These are phyloP conservation scores for Ophiothrix spiculata DNA, from an alignment of 35 echinoderm and acorn worm genomes.

Conservation along the genomic window DNA sequence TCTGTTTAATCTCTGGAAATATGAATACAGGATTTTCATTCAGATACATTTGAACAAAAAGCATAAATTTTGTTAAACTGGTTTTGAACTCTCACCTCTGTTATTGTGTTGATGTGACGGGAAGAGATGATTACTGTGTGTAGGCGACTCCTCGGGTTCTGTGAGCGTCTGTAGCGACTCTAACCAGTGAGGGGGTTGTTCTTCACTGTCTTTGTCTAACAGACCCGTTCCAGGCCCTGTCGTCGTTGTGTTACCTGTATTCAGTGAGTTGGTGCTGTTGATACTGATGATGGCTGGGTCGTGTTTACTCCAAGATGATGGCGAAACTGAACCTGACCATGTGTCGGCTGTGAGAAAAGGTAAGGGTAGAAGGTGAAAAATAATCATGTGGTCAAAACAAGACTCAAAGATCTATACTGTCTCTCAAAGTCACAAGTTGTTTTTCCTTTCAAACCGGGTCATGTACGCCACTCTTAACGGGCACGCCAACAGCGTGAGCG, in stretches of 20 bases:
- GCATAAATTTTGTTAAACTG: too few relatives aligned
- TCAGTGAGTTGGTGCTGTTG: slow-evolving; percentile 28
- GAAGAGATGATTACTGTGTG: slow-evolving; percentile 91
- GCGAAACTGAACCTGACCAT: slow-evolving; percentile 25
- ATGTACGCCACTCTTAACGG: too few relatives aligned
- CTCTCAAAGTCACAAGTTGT: too few relatives aligned
- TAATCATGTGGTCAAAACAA: too few relatives aligned
- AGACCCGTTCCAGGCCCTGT: neutral
- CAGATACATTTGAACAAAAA: too few relatives aligned
- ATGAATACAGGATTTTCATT: too few relatives aligned
- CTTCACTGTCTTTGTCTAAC: slow-evolving; percentile 38
- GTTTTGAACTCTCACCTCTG: slow-evolving; percentile 78
- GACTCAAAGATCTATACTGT: too few relatives aligned
- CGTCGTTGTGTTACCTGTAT: slow-evolving; percentile 20
- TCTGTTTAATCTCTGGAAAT: too few relatives aligned
- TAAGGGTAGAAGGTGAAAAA: too few relatives aligned
- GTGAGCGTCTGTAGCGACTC: slow-evolving; percentile 89
- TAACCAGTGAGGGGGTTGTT: slow-evolving; percentile 96
- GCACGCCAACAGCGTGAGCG: too few relatives aligned
- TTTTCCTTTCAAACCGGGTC: too few relatives aligned
- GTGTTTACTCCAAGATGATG: slow-evolving; percentile 50
- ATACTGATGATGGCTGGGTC: slow-evolving; percentile 83
- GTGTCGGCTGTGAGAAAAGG: slow-evolving; percentile 13
- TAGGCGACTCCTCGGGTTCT: slow-evolving; percentile 82
- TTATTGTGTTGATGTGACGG: slow-evolving; percentile 63